phyloP scores from a whole-genome alignment of 2,797 vertebrate genomes.

The Ctenopoma multispine region DNA sequence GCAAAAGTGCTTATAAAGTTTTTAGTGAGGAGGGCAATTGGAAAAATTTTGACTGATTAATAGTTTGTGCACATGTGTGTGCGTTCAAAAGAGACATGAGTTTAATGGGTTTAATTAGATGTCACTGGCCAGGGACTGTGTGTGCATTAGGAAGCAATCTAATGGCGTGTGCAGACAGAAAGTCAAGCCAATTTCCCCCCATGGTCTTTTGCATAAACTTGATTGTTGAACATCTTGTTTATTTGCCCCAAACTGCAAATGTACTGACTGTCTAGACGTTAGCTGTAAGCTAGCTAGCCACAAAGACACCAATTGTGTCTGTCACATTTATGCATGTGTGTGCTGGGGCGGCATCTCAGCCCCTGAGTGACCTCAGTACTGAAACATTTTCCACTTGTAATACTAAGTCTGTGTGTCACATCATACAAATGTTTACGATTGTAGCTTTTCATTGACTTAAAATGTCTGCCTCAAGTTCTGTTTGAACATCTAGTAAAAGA shows the following conservation, averaged over 20 bases:
- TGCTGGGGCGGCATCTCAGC: neutral
- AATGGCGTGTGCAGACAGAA: neutral
- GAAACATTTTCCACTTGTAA: too few species aligned
- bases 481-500: neutral
- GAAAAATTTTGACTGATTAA: neutral
- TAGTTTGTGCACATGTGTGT: neutral
- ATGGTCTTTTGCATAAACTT: neutral
- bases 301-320: neutral
- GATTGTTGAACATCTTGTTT: neutral
- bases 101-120: conserved; percentile 21
- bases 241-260: neutral
- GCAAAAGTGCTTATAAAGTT: conserved; percentile 4
- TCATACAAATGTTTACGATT: too few species aligned
- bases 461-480: neutral
- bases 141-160: neutral
- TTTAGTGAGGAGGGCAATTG: conserved; percentile 5
- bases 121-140: neutral
- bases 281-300: neutral
- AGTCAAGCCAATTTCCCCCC: neutral
- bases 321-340: neutral
- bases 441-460: neutral
- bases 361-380: neutral
- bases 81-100: neutral
- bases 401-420: too few species aligned
- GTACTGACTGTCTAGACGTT: neutral